A percentile compares a stretch with the other conserved stretches of the same genome.
Evolutionary conservation across 2,113 vertebrate genomes (phyloP).

Genomic region (Abramis brama): DNA sequence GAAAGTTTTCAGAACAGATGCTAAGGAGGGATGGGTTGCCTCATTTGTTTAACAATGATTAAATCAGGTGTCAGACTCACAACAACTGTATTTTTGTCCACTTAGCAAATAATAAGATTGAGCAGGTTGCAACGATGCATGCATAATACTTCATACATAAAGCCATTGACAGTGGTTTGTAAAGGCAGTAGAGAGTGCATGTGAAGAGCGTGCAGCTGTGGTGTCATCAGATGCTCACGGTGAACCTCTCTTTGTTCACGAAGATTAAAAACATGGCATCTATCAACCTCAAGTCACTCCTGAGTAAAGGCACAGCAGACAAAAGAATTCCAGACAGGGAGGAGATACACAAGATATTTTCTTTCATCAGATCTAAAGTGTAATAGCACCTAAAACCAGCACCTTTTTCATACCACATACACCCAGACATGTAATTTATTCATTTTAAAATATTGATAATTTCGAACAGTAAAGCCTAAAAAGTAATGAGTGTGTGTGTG

Average conservation of each 20-base stretch:
- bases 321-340: conserved; percentile 7
- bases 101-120: conserved; percentile 11
- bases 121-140: neutral
- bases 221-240: neutral
- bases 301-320: conserved; percentile 24
- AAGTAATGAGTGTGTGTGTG: no score
- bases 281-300: conserved; percentile 25
- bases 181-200: neutral
- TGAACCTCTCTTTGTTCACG: conserved; percentile 3
- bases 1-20: neutral
- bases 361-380: neutral
- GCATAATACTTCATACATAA: neutral
- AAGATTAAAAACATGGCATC: conserved; percentile 1
- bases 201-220: neutral
- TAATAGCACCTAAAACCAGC: neutral
- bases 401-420: neutral
- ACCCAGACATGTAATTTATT: neutral
- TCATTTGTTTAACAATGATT: neutral
- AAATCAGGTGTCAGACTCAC: neutral
- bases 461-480: no score
- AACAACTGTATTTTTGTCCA: neutral
- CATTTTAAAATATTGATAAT: neutral
- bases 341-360: neutral
- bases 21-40: neutral
- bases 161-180: neutral